Evolutionary conservation across 2,888 invertebrate genomes (phyloP), one percentile per base, ranked within the genome.

Genomic region (Meganola albula): DNA sequence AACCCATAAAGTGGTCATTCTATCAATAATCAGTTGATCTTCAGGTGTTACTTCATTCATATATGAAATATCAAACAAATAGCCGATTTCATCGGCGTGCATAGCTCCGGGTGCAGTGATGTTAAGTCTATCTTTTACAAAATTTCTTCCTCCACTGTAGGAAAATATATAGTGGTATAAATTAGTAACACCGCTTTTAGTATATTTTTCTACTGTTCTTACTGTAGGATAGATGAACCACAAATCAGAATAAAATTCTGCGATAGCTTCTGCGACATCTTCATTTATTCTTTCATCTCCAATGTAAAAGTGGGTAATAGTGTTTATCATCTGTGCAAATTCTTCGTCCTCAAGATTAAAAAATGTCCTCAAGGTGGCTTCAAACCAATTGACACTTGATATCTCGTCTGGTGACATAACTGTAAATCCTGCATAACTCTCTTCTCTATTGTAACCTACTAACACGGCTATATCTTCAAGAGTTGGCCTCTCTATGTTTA

Each of bases 1-100:
- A 2, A 48, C 44, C 55, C 56, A 56, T 12, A 50, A 34, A 5
- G 32, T 45, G 2, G 47, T 42, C 20, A 44, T 32, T 10, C 38
- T 25, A 12, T 58, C 39, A 24, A 46, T 40, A 6, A 46, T 25
- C 0, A 40, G 12, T n/a, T 48, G 47, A 29, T 53, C 53, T 10
- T 40, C 28, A 1, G 39, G 27, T 3, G 34, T 31, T 1, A 32
- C 32, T n/a, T 36, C 26, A 12, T 22, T 33, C 3, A 5, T 29
- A 4, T 36, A 16, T 4, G 12, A 2, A 12, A 24, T 13, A 4
- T 40, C 39, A 12, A 54, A 53, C 12, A 51, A 21, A 32, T 52
- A 48, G 1, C 37, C 45, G 1, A 50, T 13, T 13, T 53, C 54
- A 6, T 48, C 50, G 29, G 24, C 33, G 27, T 50, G 53, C 2